A percentile compares a stretch with the other conserved stretches of the same genome.
Conservation (phyloP, 2,113 vertebrate genomes). For the Hippoglossus stenolepis region DNA sequence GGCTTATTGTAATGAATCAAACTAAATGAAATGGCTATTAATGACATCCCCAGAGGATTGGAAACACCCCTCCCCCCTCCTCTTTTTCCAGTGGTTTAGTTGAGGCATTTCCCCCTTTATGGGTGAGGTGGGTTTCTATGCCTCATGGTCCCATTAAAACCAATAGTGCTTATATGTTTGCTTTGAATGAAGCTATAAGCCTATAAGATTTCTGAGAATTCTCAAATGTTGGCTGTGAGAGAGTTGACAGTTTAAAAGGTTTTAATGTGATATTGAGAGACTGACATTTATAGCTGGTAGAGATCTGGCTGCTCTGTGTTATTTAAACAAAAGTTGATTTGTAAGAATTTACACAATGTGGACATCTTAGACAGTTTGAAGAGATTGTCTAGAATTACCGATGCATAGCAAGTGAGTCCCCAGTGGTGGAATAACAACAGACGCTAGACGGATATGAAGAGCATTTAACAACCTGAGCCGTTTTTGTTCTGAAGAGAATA, state of each 20-base stretch:
- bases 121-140: slow-evolving; percentile 61
- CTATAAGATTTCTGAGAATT: slow-evolving; percentile 50
- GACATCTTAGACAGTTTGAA: not conserved
- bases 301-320: not conserved
- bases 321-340: not conserved
- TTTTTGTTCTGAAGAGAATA: no score
- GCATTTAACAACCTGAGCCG: not conserved
- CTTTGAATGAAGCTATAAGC: slow-evolving; percentile 58
- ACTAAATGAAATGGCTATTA: slow-evolving; percentile 76
- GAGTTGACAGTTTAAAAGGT: slow-evolving; percentile 31
- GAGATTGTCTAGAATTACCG: not conserved
- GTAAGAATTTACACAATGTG: not conserved
- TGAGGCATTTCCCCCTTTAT: slow-evolving; percentile 69
- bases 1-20: slow-evolving; percentile 58
- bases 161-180: slow-evolving; percentile 65
- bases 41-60: slow-evolving; percentile 64
- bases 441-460: not conserved
- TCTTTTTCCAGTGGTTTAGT: slow-evolving; percentile 69
- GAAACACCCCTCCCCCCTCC: slow-evolving; percentile 34
- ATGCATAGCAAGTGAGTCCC: not conserved
- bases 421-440: not conserved
- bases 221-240: slow-evolving; percentile 35
- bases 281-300: not conserved
- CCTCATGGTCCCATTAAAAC: slow-evolving; percentile 64
- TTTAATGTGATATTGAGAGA: slow-evolving; percentile 30